These are phyloP conservation scores for Stictocephala bisonia DNA, from an alignment of 2,888 invertebrate genomes.

Conservation along the genomic window DNA sequence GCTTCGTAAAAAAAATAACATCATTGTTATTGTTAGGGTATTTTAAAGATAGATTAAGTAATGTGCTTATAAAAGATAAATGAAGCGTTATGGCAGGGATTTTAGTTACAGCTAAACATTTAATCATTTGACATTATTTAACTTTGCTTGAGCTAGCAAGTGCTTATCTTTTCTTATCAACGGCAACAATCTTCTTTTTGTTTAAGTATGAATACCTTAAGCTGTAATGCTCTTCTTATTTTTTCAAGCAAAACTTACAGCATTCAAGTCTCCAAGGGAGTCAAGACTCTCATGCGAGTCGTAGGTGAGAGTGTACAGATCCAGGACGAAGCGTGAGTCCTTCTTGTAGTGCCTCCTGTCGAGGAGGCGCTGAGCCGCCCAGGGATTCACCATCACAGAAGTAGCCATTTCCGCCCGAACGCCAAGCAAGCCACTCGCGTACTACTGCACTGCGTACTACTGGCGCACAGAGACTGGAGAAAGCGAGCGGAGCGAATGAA, in stretches of 20 bases:
- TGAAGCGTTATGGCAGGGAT: too few species aligned
- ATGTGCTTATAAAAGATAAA: too few species aligned
- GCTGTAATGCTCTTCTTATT: too few species aligned
- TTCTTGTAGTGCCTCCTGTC: constrained; percentile 83
- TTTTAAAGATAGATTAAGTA: too few species aligned
- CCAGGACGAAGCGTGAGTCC: constrained; percentile 84
- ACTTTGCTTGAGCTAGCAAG: too few species aligned
- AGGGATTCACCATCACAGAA: constrained; percentile 56
- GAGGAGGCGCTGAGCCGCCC: constrained; percentile 51
- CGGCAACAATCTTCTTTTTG: too few species aligned
- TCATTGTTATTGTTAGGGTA: too few species aligned
- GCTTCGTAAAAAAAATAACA: too few species aligned
- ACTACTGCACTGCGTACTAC: constrained; percentile 6
- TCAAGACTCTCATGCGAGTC: constrained; percentile 83
- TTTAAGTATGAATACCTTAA: too few species aligned
- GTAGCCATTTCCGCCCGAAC: constrained; percentile 54
- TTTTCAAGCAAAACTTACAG: constrained; percentile 30
- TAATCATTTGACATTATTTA: too few species aligned
- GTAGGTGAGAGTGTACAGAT: constrained; percentile 87
- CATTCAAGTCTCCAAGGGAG: constrained; percentile 71
- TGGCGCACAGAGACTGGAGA: constrained; percentile 17
- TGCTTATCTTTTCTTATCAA: too few species aligned
- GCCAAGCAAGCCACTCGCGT: background rate
- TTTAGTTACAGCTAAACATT: too few species aligned
- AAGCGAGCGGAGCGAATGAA: constrained; percentile 26